These are phyloP conservation scores for Epinephelus cyanopodus DNA, from an alignment of 2,113 vertebrate species.

Conservation along the genomic window DNA sequence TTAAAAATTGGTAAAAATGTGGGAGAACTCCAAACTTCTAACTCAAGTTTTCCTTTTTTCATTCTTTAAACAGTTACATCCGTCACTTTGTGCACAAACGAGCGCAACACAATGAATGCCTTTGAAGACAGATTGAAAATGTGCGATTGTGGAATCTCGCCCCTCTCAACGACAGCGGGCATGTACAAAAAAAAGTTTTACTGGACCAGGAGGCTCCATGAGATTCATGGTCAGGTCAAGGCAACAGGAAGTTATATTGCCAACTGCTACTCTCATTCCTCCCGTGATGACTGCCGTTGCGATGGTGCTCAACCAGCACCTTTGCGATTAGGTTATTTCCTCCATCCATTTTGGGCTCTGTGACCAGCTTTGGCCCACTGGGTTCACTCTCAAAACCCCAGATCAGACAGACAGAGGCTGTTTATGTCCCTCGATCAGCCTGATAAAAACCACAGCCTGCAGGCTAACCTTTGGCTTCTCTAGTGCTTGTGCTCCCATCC, in stretches of 20 bases:
- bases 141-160: not conserved
- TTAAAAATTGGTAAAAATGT: too few species aligned
- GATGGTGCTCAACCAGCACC: not conserved
- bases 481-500: conserved; percentile 60
- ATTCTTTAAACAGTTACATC: not conserved
- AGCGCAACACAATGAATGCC: not conserved
- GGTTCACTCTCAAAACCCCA: not conserved
- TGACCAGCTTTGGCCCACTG: not conserved
- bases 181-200: conserved; percentile 37
- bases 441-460: conserved; percentile 78
- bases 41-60: too few species aligned
- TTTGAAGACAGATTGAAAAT: not conserved
- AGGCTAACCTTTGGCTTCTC: conserved; percentile 47
- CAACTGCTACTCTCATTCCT: conserved; percentile 81
- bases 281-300: not conserved
- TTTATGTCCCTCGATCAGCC: conserved; percentile 20
- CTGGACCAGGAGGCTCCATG: conserved; percentile 48
- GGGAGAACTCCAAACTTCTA: too few species aligned
- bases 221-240: conserved; percentile 71
- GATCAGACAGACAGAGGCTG: not conserved
- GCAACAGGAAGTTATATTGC: conserved; percentile 80
- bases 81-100: not conserved
- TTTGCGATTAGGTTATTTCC: conserved; percentile 58
- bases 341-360: conserved; percentile 63
- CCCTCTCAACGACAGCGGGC: not conserved